Percentiles rank a stretch among this genome's conserved stretches.
These are phyloP conservation scores for Lacerta agilis DNA, from an alignment of 2,797 vertebrate species.

Conservation along the genomic window DNA sequence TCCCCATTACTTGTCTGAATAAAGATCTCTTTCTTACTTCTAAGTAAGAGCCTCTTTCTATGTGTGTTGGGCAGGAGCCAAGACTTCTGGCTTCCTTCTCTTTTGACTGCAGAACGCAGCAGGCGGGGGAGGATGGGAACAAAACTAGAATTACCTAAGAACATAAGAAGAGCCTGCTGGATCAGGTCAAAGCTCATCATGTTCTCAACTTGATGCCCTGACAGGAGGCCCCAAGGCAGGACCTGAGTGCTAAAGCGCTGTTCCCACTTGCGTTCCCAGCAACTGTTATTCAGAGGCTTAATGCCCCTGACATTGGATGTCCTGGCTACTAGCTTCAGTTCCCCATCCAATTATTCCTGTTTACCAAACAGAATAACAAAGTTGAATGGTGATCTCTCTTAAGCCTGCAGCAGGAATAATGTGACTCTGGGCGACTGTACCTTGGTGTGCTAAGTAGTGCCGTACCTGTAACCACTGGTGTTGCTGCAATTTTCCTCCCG, in stretches of 20 bases:
- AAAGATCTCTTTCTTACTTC: too few relatives aligned
- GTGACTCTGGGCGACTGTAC: neutral
- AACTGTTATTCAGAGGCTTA: neutral
- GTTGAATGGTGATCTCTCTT: constrained; percentile 36
- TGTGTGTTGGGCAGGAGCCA: neutral
- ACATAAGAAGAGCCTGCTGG: neutral
- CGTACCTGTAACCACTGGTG: constrained; percentile 43
- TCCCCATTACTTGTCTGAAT: neutral
- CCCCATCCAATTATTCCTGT: neutral
- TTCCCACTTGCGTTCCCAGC: neutral
- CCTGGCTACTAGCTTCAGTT: neutral
- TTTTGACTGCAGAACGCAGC: neutral
- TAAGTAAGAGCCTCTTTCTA: neutral
- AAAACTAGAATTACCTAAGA: too few relatives aligned
- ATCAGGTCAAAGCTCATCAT: neutral
- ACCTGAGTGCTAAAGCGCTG: neutral
- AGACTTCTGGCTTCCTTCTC: neutral
- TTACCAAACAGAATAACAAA: constrained; percentile 21
- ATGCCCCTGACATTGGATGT: too few relatives aligned
- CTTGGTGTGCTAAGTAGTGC: constrained; percentile 35
- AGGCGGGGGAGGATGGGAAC: too few relatives aligned
- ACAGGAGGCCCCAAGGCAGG: neutral
- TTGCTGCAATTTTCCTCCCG: constrained; percentile 66
- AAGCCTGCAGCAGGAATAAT: constrained; percentile 1
- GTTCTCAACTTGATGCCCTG: too few relatives aligned